These are phyloP conservation scores for Zapornia atra DNA, from an alignment of 2,113 vertebrate genomes.

Conservation along the genomic window DNA sequence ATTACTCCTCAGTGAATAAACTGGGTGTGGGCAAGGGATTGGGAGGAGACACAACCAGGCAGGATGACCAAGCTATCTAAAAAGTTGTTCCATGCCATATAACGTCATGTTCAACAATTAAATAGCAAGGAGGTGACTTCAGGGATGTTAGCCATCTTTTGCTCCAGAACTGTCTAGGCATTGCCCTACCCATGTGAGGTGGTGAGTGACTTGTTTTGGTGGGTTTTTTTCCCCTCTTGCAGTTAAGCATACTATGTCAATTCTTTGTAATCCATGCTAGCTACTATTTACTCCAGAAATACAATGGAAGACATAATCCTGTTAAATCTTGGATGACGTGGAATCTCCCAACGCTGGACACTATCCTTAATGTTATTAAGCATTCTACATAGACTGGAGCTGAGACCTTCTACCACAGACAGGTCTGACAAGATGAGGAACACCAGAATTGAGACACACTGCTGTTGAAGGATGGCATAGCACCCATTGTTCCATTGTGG, in stretches of 20 bases:
- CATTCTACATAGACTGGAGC: neutral
- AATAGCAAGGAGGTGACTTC: neutral
- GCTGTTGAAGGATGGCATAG: neutral
- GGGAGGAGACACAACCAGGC: neutral
- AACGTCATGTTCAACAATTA: neutral
- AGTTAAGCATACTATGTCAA: neutral
- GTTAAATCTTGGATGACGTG: neutral
- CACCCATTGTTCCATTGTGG: neutral
- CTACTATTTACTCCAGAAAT: neutral
- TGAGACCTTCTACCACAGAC: neutral
- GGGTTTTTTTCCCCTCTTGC: neutral
- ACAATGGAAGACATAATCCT: neutral
- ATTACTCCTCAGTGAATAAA: neutral
- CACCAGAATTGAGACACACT: neutral
- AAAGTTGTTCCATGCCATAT: neutral
- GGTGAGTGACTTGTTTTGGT: neutral
- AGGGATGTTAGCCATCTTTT: neutral
- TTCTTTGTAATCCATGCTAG: neutral
- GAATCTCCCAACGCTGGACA: neutral
- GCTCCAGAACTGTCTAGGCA: neutral
- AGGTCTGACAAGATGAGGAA: neutral
- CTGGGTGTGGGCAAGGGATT: accelerated
- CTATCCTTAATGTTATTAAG: neutral
- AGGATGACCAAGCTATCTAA: neutral
- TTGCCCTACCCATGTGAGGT: neutral